Evolutionary conservation across 2,113 vertebrate species (phyloP), one percentile per base, ranked within the genome.

Genomic region (Uria aalge): DNA sequence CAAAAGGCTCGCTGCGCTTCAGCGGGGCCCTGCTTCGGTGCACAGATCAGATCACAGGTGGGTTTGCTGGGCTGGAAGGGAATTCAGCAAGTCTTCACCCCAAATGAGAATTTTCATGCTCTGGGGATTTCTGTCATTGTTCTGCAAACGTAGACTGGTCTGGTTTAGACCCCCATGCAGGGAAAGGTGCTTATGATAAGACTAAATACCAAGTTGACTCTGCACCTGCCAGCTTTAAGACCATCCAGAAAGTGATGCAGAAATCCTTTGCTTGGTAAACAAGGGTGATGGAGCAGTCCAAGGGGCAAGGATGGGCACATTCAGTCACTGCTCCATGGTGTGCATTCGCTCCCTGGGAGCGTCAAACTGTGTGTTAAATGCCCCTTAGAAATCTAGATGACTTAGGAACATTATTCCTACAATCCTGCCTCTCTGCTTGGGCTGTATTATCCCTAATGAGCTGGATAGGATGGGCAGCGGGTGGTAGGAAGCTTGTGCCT

Each of bases 61-160:
- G 47, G 22, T 88, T 48, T 93, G 81, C 43, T 95, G 67, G 45
- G 41, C 41, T 88, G 93, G 66, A 91, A 82, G 53, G 41, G 45
- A 82, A 82, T 80, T 78, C 52, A 47, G 32, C 36, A 82, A 74
- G 26, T 72, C 57, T 91, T 93, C 14, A 78, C 43, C 69, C 17
- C 22, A 76, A 60, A 78, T 32, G 40, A 75, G 53, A 41, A 27
- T 78, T 75, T 74, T 32, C 41, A 50, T 59, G 73, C 32, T 63
- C 40, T 56, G 34, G 8, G 22, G 43, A 15, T 12, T 83, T 82
- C 60, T 82, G 36, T 40, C 22, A 10, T 43, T 85, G 53, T 27
- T 73, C 43, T 88, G 62, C 13, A 72, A 68, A 12, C 8, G 16
- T 34, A 38, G 52, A 29, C 36, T 40, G 60, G 47, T 90, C 57